Percentiles rank a stretch among this genome's conserved stretches.
phyloP scores from a whole-genome alignment of 2,888 invertebrate species.

The Agriotes lineatus region DNA sequence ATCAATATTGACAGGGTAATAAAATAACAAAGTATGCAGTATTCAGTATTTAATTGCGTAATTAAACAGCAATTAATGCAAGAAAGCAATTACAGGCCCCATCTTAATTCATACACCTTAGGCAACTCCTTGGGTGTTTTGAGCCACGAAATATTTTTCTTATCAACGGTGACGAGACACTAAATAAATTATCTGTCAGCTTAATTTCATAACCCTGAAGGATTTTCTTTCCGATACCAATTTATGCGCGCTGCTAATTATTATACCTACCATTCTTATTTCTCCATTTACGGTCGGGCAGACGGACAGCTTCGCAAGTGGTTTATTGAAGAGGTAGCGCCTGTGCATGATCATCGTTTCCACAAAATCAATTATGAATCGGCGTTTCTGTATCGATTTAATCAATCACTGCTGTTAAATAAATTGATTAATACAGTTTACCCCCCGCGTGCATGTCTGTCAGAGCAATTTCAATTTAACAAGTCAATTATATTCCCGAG shows the following conservation, averaged over 20 bases:
- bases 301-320: conserved; percentile 32
- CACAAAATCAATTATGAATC: conserved; percentile 61
- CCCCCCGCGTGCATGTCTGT: conserved; percentile 61
- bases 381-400: conserved; percentile 63
- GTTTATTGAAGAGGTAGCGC: conserved; percentile 33
- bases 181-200: conserved; percentile 21
- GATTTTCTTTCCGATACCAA: conserved; percentile 14
- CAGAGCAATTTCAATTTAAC: conserved; percentile 66
- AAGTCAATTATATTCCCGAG: conserved; percentile 65
- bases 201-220: conserved; percentile 21
- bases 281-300: conserved; percentile 13
- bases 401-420: conserved; percentile 64
- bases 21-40: too few species aligned
- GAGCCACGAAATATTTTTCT: conserved; percentile 4
- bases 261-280: conserved; percentile 22
- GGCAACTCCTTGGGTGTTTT: background rate
- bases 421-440: conserved; percentile 63
- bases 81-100: too few species aligned
- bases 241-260: conserved; percentile 27
- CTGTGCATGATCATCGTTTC: conserved; percentile 51
- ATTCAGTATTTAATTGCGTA: too few species aligned
- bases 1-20: too few species aligned
- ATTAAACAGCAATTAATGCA: too few species aligned
- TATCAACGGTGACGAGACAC: conserved; percentile 9
- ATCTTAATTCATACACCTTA: too few species aligned